phyloP scores from a whole-genome alignment of 2,888 invertebrate species.

The Acrocyrtus sp. region DNA sequence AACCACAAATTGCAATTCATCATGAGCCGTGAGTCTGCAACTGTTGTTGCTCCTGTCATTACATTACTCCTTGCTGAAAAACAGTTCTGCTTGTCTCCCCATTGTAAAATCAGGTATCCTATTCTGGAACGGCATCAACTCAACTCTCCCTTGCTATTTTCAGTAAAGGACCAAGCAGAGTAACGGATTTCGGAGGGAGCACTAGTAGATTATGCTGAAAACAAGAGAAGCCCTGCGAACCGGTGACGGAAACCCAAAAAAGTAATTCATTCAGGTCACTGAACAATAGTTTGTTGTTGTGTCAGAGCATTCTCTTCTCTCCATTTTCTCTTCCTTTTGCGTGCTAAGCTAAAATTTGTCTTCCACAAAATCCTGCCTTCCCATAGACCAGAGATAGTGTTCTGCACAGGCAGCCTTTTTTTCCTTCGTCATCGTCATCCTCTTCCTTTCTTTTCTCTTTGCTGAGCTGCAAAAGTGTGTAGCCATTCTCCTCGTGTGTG shows the following conservation, averaged over 20 bases:
- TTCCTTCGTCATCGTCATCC: too few relatives aligned
- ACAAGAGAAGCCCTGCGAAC: background rate
- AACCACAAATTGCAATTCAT: slow-evolving; percentile 36
- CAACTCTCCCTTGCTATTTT: background rate
- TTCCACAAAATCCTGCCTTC: slow-evolving; percentile 9
- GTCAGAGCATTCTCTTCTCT: slow-evolving; percentile 6
- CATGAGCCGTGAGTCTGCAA: slow-evolving; percentile 10
- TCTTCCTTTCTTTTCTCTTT: too few relatives aligned
- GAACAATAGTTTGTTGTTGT: slow-evolving; percentile 27
- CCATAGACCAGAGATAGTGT: background rate
- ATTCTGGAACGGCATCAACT: background rate
- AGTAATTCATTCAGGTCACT: slow-evolving; percentile 48
- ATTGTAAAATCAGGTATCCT: background rate
- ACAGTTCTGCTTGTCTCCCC: background rate
- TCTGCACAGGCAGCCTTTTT: slow-evolving; percentile 1
- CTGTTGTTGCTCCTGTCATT: too few relatives aligned
- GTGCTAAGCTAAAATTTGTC: slow-evolving; percentile 19
- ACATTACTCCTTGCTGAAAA: too few relatives aligned
- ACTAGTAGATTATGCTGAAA: background rate
- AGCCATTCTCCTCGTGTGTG: too few relatives aligned
- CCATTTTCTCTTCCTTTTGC: slow-evolving; percentile 11
- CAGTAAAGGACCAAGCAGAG: background rate
- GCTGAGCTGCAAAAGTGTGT: too few relatives aligned
- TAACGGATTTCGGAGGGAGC: too few relatives aligned
- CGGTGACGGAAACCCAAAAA: slow-evolving; percentile 5